Evolutionary conservation across 2,797 vertebrate species (phyloP), one percentile per base, ranked within the genome.

Genomic region (Eremophila alpestris): DNA sequence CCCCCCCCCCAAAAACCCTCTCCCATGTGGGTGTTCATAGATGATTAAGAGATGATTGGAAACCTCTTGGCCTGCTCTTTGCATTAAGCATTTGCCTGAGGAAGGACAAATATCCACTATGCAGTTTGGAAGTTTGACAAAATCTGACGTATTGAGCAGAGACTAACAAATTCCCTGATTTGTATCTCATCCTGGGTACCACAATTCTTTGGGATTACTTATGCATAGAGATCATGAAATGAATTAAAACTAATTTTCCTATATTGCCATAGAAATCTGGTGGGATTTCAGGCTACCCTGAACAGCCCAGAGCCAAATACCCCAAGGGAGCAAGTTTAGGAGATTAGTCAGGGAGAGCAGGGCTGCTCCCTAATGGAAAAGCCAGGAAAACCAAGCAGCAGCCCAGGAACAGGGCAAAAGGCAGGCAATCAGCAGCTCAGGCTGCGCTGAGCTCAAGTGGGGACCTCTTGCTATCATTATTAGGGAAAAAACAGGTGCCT

Each of bases 331-430:
- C 10, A 54, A 10, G 48, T 52, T 91, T 58, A 64, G 41, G 64
- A 71, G 40, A 65, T 51, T 13, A 38, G 10, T 34, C 71, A 71
- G 79, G 41, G 83, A 89, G 55, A 89, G 55, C 9, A 0, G 83
- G 55, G 74, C 74, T 96, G 87, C 46, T 93, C 71, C 79, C 78
- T 89, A 46, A 96, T 89, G 89, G 82, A 92, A 93, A 84, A 86
- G 7, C 70, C 48, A 79, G 71, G 56, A 78, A 94, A 96, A 32
- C n/a, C 74, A 82, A 62, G 77, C 11, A 87, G 64, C 45, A 65
- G 5, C 59, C 48, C 24, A 9, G 38, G 26, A 85, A 19, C 3
- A 58, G 69, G 43, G 81, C 74, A 92, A 84, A 22, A 16, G 22
- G 58, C 26, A 54, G 52, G 22, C 22, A 54, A 16, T 12, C 40